These are phyloP conservation scores for Oreochromis spilurus DNA, from an alignment of 2,113 vertebrate genomes.

Conservation along the genomic window DNA sequence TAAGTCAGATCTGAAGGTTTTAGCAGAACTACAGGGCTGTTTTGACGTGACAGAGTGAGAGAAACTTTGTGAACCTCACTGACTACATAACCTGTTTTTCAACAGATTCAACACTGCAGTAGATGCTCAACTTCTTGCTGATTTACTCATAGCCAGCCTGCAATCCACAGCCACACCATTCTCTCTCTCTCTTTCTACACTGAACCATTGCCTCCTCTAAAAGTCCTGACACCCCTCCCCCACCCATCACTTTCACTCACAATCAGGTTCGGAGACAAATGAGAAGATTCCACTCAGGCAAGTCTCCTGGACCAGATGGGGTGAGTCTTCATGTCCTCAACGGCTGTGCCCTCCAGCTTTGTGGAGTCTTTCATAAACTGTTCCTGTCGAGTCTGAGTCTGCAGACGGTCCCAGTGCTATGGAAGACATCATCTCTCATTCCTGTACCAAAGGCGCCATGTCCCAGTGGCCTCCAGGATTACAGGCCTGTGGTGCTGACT, in stretches of 20 bases:
- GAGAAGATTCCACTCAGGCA: neutral
- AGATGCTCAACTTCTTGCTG: neutral
- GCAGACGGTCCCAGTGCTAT: neutral
- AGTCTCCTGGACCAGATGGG: neutral
- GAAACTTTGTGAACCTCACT: neutral
- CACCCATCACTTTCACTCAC: neutral
- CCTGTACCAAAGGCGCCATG: neutral
- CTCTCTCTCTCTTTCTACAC: neutral
- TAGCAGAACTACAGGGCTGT: neutral
- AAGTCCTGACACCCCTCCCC: neutral
- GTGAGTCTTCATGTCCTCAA: neutral
- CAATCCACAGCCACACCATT: neutral
- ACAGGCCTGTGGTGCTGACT: neutral
- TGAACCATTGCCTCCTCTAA: neutral
- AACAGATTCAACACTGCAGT: neutral
- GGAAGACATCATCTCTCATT: neutral
- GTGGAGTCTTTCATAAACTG: neutral
- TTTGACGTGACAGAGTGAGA: neutral
- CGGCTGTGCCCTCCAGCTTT: neutral
- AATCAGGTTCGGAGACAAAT: neutral
- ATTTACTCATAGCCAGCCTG: neutral
- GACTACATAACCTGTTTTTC: neutral
- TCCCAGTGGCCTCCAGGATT: neutral
- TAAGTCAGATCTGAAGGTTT: neutral
- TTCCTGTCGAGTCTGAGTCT: neutral